Base-by-base conservation (phyloP, 1,140 invertebrate species). In the Coenobita brevimanus region DNA sequence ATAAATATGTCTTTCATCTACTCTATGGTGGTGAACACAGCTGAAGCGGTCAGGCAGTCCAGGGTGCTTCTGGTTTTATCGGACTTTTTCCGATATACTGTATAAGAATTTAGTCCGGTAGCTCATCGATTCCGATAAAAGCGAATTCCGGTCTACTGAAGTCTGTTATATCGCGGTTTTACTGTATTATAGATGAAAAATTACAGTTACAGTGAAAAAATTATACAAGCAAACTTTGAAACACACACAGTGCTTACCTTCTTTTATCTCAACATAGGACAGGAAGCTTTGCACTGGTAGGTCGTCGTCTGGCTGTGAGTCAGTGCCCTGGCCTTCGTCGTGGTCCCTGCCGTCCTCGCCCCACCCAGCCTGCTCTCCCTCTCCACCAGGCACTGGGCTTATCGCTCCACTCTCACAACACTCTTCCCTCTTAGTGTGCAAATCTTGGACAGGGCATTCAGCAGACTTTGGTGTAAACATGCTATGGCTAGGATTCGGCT, bases 241-340 rank as follows among this genome's bases (percentile, higher is more conserved):
- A n/a, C n/a, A n/a, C n/a, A n/a, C n/a, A n/a, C 17, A 50, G 46
- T 21, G 2, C 73, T 41, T 41, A 76, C 73, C 73, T 46, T 76
- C 73, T 46, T 76, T 76, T 76, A 76, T 76, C n/a, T 76, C 73
- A 38, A 76, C 27, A 24, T 41, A 76, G n/a, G 73, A 76, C 13
- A 76, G 73, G 73, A 76, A 76, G 21, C 73, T 76, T 24, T 76
- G 17, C 17, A 76, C 73, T 2, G 73, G 73, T 33, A 76, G 36
- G 73, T 43, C 73, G 73, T 46, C 73, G 41, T 76, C 73, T 38
- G 15, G 38, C 15, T 76, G 73, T 8, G 38, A 41, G 73, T 76
- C 41, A 21, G 73, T 27, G 15, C 24, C 24, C 21, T 38, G 36
- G 73, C 73, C 21, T 24, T 1, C 46, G 10, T 24, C 46, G 38